phyloP scores from a whole-genome alignment of 2,113 vertebrate species.

The Gallinago undulata region DNA sequence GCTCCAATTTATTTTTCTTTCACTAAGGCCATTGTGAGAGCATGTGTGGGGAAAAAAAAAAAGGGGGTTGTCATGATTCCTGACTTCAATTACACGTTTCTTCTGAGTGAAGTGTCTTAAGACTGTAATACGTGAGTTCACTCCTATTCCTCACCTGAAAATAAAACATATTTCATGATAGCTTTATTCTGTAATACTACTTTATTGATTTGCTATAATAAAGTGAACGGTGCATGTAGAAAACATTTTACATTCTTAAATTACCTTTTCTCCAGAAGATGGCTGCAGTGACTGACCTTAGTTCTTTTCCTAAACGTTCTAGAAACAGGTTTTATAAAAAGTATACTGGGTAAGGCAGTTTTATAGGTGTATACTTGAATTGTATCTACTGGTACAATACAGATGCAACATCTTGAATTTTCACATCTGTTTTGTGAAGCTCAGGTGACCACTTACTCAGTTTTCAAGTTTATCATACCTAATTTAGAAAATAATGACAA shows the following conservation, averaged over 20 bases:
- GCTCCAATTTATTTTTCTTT: not conserved
- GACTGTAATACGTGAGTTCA: not conserved
- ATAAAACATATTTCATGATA: not conserved
- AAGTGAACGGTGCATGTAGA: not conserved
- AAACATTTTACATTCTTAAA: not conserved
- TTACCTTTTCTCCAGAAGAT: too few species aligned
- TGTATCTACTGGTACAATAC: too few species aligned
- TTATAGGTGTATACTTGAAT: too few species aligned
- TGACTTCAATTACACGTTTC: not conserved
- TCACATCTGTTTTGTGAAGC: too few species aligned
- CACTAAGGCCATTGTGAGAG: not conserved
- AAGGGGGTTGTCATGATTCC: not conserved
- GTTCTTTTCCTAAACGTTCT: too few species aligned
- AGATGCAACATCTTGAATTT: too few species aligned
- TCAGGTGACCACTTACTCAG: not conserved
- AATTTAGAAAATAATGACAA: not conserved
- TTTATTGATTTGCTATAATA: not conserved
- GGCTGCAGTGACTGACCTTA: too few species aligned
- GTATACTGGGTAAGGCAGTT: too few species aligned
- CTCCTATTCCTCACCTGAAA: not conserved
- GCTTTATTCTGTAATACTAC: not conserved
- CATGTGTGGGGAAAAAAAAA: fast-evolving
- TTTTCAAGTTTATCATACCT: not conserved
- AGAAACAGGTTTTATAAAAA: too few species aligned
- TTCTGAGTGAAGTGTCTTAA: not conserved